A percentile compares a stretch with the other conserved stretches of the same genome.
phyloP scores from a whole-genome alignment of 2,113 vertebrate species.

The Podarcis raffonei region DNA sequence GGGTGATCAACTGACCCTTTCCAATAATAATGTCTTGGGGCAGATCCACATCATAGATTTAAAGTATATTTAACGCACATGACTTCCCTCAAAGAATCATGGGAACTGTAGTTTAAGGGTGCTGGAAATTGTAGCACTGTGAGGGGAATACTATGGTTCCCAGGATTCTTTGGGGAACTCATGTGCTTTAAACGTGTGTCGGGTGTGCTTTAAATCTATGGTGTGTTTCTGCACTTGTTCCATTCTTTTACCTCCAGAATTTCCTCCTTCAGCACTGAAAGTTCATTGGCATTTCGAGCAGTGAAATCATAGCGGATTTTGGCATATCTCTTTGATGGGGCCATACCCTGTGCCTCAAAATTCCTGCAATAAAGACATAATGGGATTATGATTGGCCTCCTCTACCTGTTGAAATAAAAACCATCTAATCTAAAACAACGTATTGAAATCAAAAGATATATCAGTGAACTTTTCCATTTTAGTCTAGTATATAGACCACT shows the following conservation, averaged over 20 bases:
- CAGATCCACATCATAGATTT: too few relatives aligned
- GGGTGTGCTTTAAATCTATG: too few relatives aligned
- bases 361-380: constrained; percentile 68
- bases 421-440: neutral
- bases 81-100: too few relatives aligned
- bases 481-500: neutral
- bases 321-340: constrained; percentile 79
- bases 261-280: constrained; percentile 93
- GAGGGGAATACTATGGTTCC: too few relatives aligned
- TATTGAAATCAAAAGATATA: neutral
- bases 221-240: too few relatives aligned
- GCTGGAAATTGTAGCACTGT: too few relatives aligned
- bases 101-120: too few relatives aligned
- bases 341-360: constrained; percentile 73
- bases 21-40: neutral
- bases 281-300: constrained; percentile 89
- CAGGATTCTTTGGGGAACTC: too few relatives aligned
- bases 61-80: too few relatives aligned
- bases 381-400: neutral
- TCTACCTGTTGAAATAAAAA: rapidly evolving
- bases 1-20: neutral
- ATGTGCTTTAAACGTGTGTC: too few relatives aligned
- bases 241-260: constrained; percentile 84
- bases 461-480: neutral
- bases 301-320: constrained; percentile 93